Evolutionary conservation across 2,888 invertebrate species (phyloP), one percentile per base, ranked within the genome.

Genomic region (Hypercompe scribonia): DNA sequence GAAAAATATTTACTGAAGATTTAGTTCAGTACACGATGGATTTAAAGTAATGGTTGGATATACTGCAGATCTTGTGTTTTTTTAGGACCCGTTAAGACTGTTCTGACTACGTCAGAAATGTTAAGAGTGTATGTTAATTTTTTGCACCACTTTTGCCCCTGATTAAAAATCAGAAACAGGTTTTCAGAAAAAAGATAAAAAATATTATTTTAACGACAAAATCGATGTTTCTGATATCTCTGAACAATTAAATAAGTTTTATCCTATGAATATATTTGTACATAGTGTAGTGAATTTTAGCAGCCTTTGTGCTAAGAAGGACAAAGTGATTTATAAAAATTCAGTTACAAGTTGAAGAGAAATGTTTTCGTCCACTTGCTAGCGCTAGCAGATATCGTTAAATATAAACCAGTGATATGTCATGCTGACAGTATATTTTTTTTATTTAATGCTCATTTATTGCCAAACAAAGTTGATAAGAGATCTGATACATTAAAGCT

Each of bases 21-120:
- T 92, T 80, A 86, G 91, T 33, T 96, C 96, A 54, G 91, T 90
- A 8, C 90, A 96, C 66, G 82, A 87, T 71, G 87, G 78, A n/a
- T 92, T 97, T 0, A 97, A 97, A 0, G 96, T 97, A 89, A 96
- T 98, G 88, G 92, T 96, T 42, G 98, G 98, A 3, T 89, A 97
- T 5, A 97, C 96, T 42, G 95, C 96, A 4, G 96, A 97, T 69
- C 97, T 33, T 28, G 81, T 24, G 11, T 85, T 13, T 36, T 84
- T 13, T 71, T 70, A 36, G 42, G 74, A 0, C 73, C 73, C 50
- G 28, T 68, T 8, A 77, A 83, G 58, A 24, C 79, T 50, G 70
- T 67, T 81, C 50, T 78, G 72, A 21, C 77, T 82, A 63, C 58
- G n/a, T 42, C 86, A 10, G 46, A 75, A 11, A 79, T 82, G 74